Conservation (phyloP, 2,888 invertebrate genomes). For the Nephrotoma flavescens region DNA sequence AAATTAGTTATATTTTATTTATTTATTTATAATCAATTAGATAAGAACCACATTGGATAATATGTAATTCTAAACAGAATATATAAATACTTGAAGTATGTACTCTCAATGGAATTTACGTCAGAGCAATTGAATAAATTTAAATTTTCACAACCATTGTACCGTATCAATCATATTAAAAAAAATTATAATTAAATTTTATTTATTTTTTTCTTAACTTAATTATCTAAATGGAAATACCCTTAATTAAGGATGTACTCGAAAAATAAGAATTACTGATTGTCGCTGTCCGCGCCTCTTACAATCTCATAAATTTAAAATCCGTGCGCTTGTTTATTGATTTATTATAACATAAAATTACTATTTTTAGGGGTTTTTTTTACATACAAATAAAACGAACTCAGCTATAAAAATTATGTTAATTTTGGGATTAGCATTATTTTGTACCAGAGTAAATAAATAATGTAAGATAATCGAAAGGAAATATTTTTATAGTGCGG, state of each 20-base stretch:
- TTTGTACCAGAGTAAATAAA: not conserved
- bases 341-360: not conserved
- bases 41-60: not conserved
- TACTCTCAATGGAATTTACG: not conserved
- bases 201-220: not conserved
- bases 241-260: not conserved
- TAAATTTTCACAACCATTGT: not conserved
- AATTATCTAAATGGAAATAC: not conserved
- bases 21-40: not conserved
- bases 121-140: not conserved
- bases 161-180: not conserved
- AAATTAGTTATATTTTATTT: not conserved
- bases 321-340: not conserved
- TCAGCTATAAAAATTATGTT: not conserved
- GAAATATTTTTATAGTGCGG: too few relatives aligned
- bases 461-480: not conserved
- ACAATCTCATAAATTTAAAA: not conserved
- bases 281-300: too few relatives aligned
- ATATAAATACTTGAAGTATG: not conserved
- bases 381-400: not conserved
- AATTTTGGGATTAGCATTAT: not conserved
- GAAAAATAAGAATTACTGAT: not conserved
- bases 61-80: not conserved
- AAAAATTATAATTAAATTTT: not conserved
- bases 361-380: not conserved